Evolutionary conservation across 1,140 invertebrate genomes (phyloP).

Genomic region (Drosophila repleta): DNA sequence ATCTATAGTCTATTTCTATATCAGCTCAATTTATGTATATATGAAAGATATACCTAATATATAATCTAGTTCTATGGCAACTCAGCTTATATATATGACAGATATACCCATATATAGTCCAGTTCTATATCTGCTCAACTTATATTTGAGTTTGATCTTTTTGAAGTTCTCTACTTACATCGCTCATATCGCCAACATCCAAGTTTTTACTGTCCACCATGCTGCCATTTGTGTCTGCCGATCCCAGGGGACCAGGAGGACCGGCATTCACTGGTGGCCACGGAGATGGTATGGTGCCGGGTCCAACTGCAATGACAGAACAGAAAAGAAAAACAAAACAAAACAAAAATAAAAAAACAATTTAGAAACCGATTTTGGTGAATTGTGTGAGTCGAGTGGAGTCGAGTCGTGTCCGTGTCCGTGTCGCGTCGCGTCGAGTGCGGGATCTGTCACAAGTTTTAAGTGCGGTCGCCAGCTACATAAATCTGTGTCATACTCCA

Average conservation of each 20-base stretch:
- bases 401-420: too few species aligned
- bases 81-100: too few species aligned
- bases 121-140: too few species aligned
- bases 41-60: too few species aligned
- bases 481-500: conserved; percentile 41
- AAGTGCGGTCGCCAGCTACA: conserved; percentile 20
- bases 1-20: too few species aligned
- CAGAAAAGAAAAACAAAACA: neutral
- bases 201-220: conserved; percentile 92
- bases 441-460: conserved; percentile 13
- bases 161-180: conserved; percentile 86
- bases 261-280: conserved; percentile 88
- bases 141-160: too few species aligned
- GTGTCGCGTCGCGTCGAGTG: too few species aligned
- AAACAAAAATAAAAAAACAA: too few species aligned
- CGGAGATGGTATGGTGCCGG: conserved; percentile 94
- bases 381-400: neutral
- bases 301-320: conserved; percentile 86
- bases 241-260: conserved; percentile 87
- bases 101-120: too few species aligned
- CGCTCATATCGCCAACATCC: conserved; percentile 92
- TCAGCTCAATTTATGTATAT: too few species aligned
- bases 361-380: conserved; percentile 1
- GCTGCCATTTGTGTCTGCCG: conserved; percentile 89
- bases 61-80: too few species aligned